These are phyloP conservation scores for Aselliscus stoliczkanus DNA, from an alignment of 2,797 vertebrate genomes.

Conservation along the genomic window DNA sequence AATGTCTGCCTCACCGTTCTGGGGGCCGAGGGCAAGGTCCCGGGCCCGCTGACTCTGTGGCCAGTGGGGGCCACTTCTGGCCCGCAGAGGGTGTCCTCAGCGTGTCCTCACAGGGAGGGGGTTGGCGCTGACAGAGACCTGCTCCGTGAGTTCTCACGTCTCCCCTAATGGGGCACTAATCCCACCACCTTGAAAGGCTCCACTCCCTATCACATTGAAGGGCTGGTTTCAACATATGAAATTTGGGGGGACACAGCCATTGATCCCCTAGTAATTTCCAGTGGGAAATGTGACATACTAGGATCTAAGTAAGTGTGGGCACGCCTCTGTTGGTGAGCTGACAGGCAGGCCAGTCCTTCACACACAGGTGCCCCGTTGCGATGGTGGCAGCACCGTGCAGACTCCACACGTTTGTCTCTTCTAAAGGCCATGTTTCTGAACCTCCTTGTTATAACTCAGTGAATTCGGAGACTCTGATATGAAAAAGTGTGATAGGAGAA, in stretches of 20 bases:
- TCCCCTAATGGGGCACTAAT: not conserved
- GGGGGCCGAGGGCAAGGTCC: not conserved
- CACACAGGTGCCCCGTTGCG: too few species aligned
- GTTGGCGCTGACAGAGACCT: not conserved
- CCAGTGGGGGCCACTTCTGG: not conserved
- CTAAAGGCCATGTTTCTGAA: not conserved
- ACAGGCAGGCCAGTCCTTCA: too few species aligned
- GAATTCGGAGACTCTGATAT: not conserved
- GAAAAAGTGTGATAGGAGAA: fast-evolving
- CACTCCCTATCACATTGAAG: not conserved
- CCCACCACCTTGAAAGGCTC: not conserved
- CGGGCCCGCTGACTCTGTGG: fast-evolving
- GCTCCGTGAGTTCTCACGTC: too few species aligned
- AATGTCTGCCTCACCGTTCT: too few species aligned
- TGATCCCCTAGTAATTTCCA: not conserved
- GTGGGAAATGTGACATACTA: not conserved
- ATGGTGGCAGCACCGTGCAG: too few species aligned
- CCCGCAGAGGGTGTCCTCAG: not conserved
- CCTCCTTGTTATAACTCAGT: not conserved
- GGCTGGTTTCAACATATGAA: not conserved
- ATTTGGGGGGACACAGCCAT: not conserved
- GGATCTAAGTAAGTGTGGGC: not conserved
- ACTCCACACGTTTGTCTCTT: too few species aligned
- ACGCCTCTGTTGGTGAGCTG: too few species aligned
- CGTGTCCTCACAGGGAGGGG: not conserved